phyloP scores from a whole-genome alignment of 2,113 vertebrate genomes.

The Alosa alosa region DNA sequence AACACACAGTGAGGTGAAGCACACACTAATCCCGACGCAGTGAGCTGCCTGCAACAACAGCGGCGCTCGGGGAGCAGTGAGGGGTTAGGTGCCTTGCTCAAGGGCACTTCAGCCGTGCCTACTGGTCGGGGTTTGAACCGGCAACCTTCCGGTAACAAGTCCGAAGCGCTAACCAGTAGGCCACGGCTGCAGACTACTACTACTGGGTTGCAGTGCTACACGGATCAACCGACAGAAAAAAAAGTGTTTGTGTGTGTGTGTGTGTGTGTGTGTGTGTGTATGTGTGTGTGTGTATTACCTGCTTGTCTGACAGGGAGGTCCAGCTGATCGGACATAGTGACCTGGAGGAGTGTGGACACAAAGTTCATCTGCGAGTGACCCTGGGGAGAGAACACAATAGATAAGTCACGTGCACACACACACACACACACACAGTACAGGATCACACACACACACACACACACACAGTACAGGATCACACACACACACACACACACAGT shows the following conservation, averaged over 20 bases:
- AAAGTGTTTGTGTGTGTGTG: background rate
- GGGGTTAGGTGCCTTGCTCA: no score
- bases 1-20: no score
- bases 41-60: no score
- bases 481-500: no score
- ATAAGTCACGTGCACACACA: background rate
- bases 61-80: no score
- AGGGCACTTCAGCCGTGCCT: no score
- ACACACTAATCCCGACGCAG: no score
- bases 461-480: background rate
- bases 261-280: background rate
- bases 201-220: no score
- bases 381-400: slow-evolving; percentile 65
- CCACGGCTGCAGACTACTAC: no score
- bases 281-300: slow-evolving; percentile 66
- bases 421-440: background rate
- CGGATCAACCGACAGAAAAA: background rate
- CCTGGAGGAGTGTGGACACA: slow-evolving; percentile 91
- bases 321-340: slow-evolving; percentile 98
- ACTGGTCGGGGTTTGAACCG: no score
- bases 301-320: slow-evolving; percentile 97
- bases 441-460: background rate
- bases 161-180: no score
- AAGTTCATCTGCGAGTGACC: slow-evolving; percentile 93
- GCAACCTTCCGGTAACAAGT: no score